Conservation (phyloP, 1,140 invertebrate genomes). For the Pararge aegeria region DNA sequence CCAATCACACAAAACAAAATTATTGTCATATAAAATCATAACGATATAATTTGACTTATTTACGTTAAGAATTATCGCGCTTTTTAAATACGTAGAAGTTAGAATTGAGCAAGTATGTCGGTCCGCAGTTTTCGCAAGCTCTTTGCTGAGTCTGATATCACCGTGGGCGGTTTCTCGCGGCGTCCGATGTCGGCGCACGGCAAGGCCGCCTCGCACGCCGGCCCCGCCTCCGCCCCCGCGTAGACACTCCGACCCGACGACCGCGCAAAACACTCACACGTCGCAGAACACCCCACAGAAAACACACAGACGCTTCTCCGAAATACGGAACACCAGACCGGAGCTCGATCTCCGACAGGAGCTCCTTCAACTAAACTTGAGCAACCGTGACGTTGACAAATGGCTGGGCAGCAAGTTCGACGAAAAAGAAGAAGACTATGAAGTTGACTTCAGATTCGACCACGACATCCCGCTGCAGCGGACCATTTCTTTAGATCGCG, state of each 20-base stretch:
- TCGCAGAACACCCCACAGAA: slow-evolving; percentile 11
- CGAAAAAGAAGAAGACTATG: slow-evolving; percentile 46
- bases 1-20: too few species aligned
- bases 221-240: slow-evolving; percentile 65
- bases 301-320: slow-evolving; percentile 47
- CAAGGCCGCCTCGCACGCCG: slow-evolving; percentile 59
- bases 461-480: slow-evolving; percentile 60
- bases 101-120: slow-evolving; percentile 35
- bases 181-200: slow-evolving; percentile 66
- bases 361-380: slow-evolving; percentile 49
- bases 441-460: slow-evolving; percentile 44
- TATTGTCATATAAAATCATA: too few species aligned
- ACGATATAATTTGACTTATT: too few species aligned
- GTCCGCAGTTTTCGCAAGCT: slow-evolving; percentile 79
- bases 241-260: slow-evolving; percentile 61
- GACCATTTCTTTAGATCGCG: slow-evolving; percentile 65
- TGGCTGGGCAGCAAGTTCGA: slow-evolving; percentile 62
- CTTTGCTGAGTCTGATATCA: slow-evolving; percentile 79
- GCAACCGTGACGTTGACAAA: slow-evolving; percentile 50
- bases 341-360: slow-evolving; percentile 62
- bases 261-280: slow-evolving; percentile 25
- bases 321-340: slow-evolving; percentile 36
- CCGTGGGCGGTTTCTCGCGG: slow-evolving; percentile 75
- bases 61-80: neutral
- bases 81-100: neutral